A percentile compares a stretch with the other conserved stretches of the same genome.
Conservation (phyloP, 2,888 invertebrate species). For the Stenchaetothrips biformis region DNA sequence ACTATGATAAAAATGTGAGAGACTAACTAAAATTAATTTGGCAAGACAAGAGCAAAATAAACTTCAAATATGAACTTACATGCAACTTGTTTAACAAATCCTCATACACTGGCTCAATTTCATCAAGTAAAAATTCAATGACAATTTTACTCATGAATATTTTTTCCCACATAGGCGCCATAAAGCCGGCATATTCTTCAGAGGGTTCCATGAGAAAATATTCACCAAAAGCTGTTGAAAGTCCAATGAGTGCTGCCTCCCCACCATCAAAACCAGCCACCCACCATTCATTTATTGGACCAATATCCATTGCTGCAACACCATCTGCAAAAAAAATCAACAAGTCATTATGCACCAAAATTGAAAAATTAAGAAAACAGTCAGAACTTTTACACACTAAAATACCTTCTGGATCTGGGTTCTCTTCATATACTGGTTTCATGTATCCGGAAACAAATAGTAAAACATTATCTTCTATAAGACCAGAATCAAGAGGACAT, state of each 20-base stretch:
- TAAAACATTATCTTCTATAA: conserved; percentile 68
- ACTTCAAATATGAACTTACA: conserved; percentile 41
- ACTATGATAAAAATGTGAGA: background rate
- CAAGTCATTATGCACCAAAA: background rate
- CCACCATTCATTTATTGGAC: conserved; percentile 82
- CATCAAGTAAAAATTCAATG: conserved; percentile 68
- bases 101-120: conserved; percentile 66
- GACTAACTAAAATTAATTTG: background rate
- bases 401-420: conserved; percentile 57
- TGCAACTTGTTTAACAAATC: conserved; percentile 67
- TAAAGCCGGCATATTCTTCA: conserved; percentile 62
- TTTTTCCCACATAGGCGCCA: conserved; percentile 67
- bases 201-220: conserved; percentile 74
- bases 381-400: background rate
- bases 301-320: conserved; percentile 68
- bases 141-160: conserved; percentile 72
- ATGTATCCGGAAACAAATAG: conserved; percentile 75
- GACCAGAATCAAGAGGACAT: conserved; percentile 70
- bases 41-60: background rate
- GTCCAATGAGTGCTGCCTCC: conserved; percentile 64
- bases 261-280: conserved; percentile 80
- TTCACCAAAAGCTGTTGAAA: conserved; percentile 72
- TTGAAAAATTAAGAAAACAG: background rate
- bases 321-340: conserved; percentile 48
- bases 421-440: conserved; percentile 73